These are phyloP conservation scores for Microplitis demolitor DNA, from an alignment of 1,140 invertebrate genomes.

Conservation along the genomic window DNA sequence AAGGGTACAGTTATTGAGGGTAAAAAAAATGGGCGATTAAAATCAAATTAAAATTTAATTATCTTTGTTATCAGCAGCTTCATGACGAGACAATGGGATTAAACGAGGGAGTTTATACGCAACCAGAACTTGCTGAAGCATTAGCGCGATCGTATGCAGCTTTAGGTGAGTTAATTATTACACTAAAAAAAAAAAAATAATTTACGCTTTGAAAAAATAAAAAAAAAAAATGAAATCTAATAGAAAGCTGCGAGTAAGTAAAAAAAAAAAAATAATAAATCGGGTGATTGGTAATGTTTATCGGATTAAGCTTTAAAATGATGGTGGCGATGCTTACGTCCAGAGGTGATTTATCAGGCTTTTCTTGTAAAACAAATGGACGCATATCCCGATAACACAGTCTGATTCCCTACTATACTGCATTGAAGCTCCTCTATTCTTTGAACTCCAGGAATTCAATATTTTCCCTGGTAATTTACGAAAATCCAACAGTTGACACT, in stretches of 20 bases:
- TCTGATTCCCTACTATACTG: neutral
- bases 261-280: too few relatives aligned
- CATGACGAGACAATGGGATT: neutral
- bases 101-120: conserved; percentile 16
- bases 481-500: conserved; percentile 1
- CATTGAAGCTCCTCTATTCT: neutral
- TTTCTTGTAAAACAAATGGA: neutral
- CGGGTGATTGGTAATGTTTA: neutral
- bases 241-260: too few relatives aligned
- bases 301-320: neutral
- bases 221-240: neutral
- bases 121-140: conserved; percentile 23
- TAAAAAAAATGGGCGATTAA: neutral
- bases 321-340: neutral
- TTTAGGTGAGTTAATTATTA: conserved; percentile 22
- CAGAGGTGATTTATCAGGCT: neutral
- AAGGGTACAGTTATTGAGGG: too few relatives aligned
- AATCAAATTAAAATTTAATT: neutral
- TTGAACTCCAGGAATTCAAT: neutral
- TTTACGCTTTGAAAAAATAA: neutral
- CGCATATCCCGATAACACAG: neutral
- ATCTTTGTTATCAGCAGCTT: neutral
- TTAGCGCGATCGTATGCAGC: conserved; percentile 24
- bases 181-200: neutral
- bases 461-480: neutral